Evolutionary conservation across 2,797 vertebrate genomes (phyloP), one percentile per base, ranked within the genome.

Genomic region (Parambassis ranga): DNA sequence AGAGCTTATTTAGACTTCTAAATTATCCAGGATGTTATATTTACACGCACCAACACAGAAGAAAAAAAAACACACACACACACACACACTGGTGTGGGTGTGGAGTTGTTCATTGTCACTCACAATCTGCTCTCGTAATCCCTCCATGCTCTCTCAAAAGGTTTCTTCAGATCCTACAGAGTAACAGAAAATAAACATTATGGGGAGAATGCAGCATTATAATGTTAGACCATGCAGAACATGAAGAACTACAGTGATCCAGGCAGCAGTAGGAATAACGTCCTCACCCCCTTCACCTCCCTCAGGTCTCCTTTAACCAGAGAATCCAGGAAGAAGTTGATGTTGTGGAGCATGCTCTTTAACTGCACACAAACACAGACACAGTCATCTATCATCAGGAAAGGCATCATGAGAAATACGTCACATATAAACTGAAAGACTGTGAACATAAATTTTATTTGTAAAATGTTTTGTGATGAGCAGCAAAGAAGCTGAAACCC

Each of bases 311-410:
- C 92, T 89, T 94, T 95, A 23, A 94, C 90, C 75, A 95, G 63
- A 1, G 93, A 93, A 58, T 94, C 93, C 84, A 95, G 81, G 78
- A 94, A 93, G 89, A 94, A 94, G 89, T 93, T 92, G 77, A 95
- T 89, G 81, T 95, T 94, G 90, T 94, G 92, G 6, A 89, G 89
- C 90, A 94, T 91, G 71, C 93, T 95, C 86, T 94, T 94, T 23
- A 94, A 76, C 94, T 95, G 77, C 38, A 78, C 57, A 82, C 61
- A 72, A 38, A 79, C 48, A 79, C 6, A 39, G 3, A 71, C 24
- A 61, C 47, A 42, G 0, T 46, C 26, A 31, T 19, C 10, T 10
- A 7, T 7, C 14, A 11, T 19, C 9, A 4, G 59, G 32, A 38
- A 18, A 52, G 26, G 27, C 15, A 42, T 36, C 4, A 30, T 41